Conservation (phyloP, 1,140 invertebrate species). For the Drosophila azteca region DNA sequence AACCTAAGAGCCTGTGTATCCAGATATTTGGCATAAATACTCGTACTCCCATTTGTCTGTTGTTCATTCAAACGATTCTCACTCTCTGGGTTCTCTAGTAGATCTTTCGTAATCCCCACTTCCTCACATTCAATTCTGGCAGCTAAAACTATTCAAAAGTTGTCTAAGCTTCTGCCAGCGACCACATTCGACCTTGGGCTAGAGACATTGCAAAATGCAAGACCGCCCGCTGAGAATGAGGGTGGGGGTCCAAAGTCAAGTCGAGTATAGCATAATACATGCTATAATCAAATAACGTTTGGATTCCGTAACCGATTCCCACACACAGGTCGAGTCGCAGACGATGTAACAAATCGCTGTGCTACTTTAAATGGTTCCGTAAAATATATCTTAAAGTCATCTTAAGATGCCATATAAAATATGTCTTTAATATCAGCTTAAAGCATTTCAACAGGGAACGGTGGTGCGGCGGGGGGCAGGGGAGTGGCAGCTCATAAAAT, state of each 20-base stretch:
- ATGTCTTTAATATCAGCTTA: conserved; percentile 68
- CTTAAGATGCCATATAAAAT: conserved; percentile 65
- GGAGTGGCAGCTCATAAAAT: conserved; percentile 7
- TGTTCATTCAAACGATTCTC: no score
- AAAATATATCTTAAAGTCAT: conserved; percentile 69
- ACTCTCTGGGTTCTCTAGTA: no score
- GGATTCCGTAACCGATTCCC: conserved; percentile 28
- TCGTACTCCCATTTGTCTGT: no score
- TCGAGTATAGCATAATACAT: neutral
- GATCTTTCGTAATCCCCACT: no score
- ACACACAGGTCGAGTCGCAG: conserved; percentile 39
- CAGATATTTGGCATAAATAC: no score
- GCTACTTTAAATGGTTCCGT: conserved; percentile 69
- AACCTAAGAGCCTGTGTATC: no score
- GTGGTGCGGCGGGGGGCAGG: no score
- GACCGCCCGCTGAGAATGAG: conserved; percentile 14
- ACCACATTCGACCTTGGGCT: no score
- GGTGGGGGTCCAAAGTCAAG: no score
- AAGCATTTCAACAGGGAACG: conserved; percentile 31
- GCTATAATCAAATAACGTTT: neutral
- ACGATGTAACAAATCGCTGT: conserved; percentile 66
- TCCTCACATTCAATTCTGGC: no score
- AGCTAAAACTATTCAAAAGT: no score
- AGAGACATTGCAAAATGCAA: conserved; percentile 31
- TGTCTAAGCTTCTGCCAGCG: no score